phyloP scores from a whole-genome alignment of 2,113 vertebrate species.

The Desmodus rotundus region DNA sequence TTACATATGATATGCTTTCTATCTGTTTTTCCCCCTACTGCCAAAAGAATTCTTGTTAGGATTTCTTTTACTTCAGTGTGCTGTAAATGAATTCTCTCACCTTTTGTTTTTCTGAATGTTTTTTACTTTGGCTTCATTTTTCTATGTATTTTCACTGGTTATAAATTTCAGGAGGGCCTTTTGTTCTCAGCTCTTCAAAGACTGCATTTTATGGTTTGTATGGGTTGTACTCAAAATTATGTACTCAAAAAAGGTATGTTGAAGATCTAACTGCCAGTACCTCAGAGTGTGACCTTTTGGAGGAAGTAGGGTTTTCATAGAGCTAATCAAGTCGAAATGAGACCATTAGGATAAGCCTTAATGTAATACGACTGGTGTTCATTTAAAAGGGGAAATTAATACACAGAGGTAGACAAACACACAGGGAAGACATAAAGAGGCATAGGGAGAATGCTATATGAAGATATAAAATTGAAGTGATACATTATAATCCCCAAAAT shows the following conservation, averaged over 20 bases:
- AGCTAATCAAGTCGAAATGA: not conserved
- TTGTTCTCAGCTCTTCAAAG: not conserved
- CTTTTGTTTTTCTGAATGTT: not conserved
- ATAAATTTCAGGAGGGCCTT: not conserved
- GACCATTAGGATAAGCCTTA: not conserved
- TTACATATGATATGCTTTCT: not conserved
- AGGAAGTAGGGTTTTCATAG: not conserved
- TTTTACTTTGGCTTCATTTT: not conserved
- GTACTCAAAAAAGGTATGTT: not conserved
- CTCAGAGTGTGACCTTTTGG: not conserved
- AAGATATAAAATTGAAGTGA: not conserved
- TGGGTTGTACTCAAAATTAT: not conserved
- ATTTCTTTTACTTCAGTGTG: not conserved
- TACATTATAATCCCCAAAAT: not conserved
- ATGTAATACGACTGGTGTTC: not conserved
- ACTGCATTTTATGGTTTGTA: not conserved
- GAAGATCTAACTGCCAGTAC: not conserved
- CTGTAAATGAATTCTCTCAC: not conserved
- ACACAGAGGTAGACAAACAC: not conserved
- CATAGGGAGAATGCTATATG: not conserved
- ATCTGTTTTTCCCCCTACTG: not conserved
- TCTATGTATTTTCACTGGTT: not conserved
- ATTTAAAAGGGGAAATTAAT: not conserved
- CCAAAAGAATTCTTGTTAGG: not conserved
- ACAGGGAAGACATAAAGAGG: not conserved